These are phyloP conservation scores for Phallusia fumigata DNA, from an alignment of 23 tunicate genomes.

Conservation along the genomic window DNA sequence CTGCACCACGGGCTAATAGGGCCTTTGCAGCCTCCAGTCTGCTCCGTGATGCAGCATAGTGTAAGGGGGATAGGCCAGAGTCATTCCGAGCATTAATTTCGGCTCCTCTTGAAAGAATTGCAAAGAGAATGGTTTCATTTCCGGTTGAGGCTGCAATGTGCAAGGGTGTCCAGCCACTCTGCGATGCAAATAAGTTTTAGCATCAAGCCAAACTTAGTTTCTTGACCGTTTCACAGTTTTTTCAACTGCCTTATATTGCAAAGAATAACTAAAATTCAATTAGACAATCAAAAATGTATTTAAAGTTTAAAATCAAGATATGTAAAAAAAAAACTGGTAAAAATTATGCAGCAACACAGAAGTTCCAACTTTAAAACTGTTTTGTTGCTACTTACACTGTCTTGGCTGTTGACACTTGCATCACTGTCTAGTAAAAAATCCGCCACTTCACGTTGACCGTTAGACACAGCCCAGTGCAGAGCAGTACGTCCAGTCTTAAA, in stretches of 20 bases:
- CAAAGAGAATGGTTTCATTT: constrained; percentile 48
- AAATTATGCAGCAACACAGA: too few species aligned
- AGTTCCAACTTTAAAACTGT: too few species aligned
- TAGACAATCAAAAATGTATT: too few species aligned
- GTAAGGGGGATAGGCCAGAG: constrained; percentile 83
- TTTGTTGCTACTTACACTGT: constrained; percentile 54
- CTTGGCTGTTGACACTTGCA: constrained; percentile 63
- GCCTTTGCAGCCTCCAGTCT: constrained; percentile 68
- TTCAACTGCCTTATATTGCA: too few species aligned
- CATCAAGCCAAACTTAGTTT: too few species aligned
- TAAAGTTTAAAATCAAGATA: too few species aligned
- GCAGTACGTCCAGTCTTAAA: constrained; percentile 81
- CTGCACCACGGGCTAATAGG: constrained; percentile 85
- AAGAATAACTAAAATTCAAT: too few species aligned
- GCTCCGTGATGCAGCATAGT: constrained; percentile 86
- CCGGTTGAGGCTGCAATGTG: constrained; percentile 93
- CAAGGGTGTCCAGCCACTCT: constrained; percentile 87
- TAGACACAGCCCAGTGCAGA: constrained; percentile 93
- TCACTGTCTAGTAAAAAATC: constrained; percentile 79
- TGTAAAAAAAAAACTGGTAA: too few species aligned
- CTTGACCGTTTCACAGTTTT: too few species aligned
- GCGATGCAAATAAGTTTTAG: not conserved
- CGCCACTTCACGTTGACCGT: constrained; percentile 64
- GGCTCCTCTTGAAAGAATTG: constrained; percentile 70
- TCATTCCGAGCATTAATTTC: constrained; percentile 45